Evolutionary conservation across 2,888 invertebrate species (phyloP).

Genomic region (Drosophila neoperkinsi): DNA sequence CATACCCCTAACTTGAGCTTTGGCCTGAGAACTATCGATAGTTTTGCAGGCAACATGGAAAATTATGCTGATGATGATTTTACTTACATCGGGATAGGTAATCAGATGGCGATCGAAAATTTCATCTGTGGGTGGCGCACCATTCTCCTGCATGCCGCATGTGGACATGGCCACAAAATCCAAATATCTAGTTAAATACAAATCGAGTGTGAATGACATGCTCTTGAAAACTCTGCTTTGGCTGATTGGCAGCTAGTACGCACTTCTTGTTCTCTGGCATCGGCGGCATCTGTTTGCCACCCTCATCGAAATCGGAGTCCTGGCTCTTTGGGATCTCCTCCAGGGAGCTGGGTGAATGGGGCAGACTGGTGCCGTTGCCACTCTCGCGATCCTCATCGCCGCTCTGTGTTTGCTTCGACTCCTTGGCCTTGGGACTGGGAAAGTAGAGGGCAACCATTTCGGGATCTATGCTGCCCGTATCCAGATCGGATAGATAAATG

Average conservation of each 20-base stretch:
- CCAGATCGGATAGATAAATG: conserved; percentile 95
- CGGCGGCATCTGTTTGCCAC: conserved; percentile 85
- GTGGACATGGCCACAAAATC: conserved; percentile 91
- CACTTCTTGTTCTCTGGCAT: conserved; percentile 83
- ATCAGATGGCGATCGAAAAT: conserved; percentile 88
- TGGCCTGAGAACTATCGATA: conserved; percentile 23
- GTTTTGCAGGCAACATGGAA: neutral
- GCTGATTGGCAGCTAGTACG: conserved; percentile 72
- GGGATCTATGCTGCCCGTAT: conserved; percentile 95
- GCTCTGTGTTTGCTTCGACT: conserved; percentile 36
- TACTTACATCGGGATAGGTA: conserved; percentile 86
- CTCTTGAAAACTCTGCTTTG: neutral
- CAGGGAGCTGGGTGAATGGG: conserved; percentile 96
- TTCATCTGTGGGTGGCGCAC: conserved; percentile 87
- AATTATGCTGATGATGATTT: neutral
- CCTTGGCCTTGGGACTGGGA: conserved; percentile 85
- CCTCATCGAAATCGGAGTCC: conserved; percentile 94
- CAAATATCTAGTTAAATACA: conserved; percentile 79
- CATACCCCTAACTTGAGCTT: neutral
- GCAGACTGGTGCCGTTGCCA: conserved; percentile 97
- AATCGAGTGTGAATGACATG: conserved; percentile 1
- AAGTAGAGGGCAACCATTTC: conserved; percentile 95
- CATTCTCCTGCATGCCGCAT: conserved; percentile 89
- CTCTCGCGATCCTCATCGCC: conserved; percentile 97
- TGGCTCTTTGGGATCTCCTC: conserved; percentile 91